Percentiles rank a stretch among this genome's conserved stretches.
Conservation (phyloP, 2,797 vertebrate genomes). For the Chrosomus eos region DNA sequence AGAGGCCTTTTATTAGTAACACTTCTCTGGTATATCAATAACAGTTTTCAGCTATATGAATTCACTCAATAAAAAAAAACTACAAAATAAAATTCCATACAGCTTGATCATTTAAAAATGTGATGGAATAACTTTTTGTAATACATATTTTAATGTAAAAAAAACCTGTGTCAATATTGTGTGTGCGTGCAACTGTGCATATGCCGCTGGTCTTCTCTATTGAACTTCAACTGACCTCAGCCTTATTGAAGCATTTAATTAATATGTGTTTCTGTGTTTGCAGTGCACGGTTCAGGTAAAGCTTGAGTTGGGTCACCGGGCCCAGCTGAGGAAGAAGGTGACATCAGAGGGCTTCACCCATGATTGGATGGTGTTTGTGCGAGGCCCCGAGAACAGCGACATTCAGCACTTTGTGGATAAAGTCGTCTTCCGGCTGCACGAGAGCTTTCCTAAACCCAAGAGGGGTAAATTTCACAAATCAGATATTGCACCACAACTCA, state of each 20-base stretch:
- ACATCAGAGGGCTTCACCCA: constrained; percentile 97
- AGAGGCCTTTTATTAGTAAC: background rate
- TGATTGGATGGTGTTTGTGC: constrained; percentile 99
- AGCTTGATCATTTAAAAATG: background rate
- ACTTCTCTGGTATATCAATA: background rate
- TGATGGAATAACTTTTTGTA: background rate
- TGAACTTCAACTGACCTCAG: background rate
- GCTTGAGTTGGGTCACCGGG: constrained; percentile 96
- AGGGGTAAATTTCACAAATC: constrained; percentile 80
- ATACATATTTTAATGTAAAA: background rate
- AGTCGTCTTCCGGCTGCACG: constrained; percentile 96
- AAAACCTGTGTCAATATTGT: no score
- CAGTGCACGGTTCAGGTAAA: constrained; percentile 99
- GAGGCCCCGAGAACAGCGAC: constrained; percentile 93
- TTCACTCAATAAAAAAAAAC: background rate
- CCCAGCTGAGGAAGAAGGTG: constrained; percentile 94
- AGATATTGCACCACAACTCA: background rate
- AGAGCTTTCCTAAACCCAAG: constrained; percentile 98
- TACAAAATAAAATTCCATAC: background rate
- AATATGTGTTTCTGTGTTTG: constrained; percentile 20
- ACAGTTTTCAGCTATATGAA: background rate
- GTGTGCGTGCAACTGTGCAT: background rate
- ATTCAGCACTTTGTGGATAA: constrained; percentile 99
- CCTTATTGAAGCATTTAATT: background rate
- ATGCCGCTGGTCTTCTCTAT: background rate